These are phyloP conservation scores for Trimorus sp. DNA, from an alignment of 2,888 invertebrate species.

Conservation along the genomic window DNA sequence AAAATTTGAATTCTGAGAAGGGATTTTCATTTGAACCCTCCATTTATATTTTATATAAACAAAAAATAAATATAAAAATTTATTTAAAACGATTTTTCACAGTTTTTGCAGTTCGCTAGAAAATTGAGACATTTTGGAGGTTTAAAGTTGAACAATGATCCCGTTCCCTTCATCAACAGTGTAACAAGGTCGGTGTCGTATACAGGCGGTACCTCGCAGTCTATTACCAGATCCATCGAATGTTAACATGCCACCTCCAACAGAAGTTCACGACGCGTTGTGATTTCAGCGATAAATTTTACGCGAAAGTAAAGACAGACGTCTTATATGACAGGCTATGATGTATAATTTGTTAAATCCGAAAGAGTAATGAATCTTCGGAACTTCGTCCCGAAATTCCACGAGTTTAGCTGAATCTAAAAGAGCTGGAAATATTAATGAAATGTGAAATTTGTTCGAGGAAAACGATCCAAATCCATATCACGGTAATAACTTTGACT, in stretches of 20 bases:
- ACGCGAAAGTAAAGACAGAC: slow-evolving; percentile 21
- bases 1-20: too few species aligned
- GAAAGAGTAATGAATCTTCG: too few species aligned
- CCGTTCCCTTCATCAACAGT: slow-evolving; percentile 39
- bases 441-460: too few species aligned
- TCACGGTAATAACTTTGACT: too few species aligned
- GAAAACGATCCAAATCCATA: too few species aligned
- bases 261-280: slow-evolving; percentile 57
- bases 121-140: slow-evolving; percentile 9
- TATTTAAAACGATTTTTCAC: too few species aligned
- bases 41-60: too few species aligned
- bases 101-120: background rate
- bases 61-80: too few species aligned
- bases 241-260: slow-evolving; percentile 64
- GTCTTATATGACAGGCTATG: slow-evolving; percentile 21
- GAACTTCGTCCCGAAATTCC: too few species aligned
- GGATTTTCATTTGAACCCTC: too few species aligned
- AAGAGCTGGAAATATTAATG: too few species aligned
- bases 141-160: slow-evolving; percentile 25
- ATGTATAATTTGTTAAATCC: slow-evolving; percentile 30
- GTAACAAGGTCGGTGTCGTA: slow-evolving; percentile 48
- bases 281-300: slow-evolving; percentile 57
- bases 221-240: slow-evolving; percentile 63
- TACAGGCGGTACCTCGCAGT: slow-evolving; percentile 55
- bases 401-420: too few species aligned